Evolutionary conservation across 2,113 vertebrate genomes (phyloP).

Genomic region (Corynorhinus townsendii): DNA sequence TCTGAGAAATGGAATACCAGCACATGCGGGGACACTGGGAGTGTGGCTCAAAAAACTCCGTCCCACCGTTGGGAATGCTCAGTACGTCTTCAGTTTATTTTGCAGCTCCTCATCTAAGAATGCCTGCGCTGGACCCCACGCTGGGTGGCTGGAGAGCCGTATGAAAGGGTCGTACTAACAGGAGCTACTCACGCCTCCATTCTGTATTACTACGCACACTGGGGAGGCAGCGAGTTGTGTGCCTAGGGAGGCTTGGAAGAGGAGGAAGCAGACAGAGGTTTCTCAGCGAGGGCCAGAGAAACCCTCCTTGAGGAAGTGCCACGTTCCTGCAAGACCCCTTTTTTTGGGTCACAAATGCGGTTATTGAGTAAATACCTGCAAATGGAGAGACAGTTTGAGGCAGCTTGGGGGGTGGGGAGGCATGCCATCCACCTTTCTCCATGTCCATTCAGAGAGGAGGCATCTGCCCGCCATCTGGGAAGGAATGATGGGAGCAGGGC

Average conservation of each 20-base stretch:
- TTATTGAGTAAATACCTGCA: background rate
- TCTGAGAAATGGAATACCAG: background rate
- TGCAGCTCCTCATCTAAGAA: background rate
- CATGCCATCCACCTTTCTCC: background rate
- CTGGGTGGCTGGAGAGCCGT: background rate
- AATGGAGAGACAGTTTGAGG: background rate
- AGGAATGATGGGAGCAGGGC: background rate
- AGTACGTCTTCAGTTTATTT: background rate
- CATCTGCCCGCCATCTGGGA: background rate
- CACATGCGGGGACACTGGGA: accelerated
- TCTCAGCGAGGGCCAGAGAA: background rate
- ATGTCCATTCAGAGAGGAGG: background rate
- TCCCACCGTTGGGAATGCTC: background rate
- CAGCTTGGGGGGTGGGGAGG: background rate
- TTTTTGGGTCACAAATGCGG: background rate
- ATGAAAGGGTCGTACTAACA: background rate
- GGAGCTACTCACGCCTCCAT: background rate
- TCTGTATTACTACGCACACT: background rate
- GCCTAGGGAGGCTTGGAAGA: background rate
- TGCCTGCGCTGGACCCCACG: background rate
- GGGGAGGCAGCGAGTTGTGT: background rate
- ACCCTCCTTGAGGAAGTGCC: background rate
- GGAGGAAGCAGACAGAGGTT: background rate
- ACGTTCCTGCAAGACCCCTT: background rate
- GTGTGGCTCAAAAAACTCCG: background rate